Percentiles rank a stretch among this genome's conserved stretches.
Conservation (phyloP, 2,113 vertebrate genomes). For the Orycteropus afer region DNA sequence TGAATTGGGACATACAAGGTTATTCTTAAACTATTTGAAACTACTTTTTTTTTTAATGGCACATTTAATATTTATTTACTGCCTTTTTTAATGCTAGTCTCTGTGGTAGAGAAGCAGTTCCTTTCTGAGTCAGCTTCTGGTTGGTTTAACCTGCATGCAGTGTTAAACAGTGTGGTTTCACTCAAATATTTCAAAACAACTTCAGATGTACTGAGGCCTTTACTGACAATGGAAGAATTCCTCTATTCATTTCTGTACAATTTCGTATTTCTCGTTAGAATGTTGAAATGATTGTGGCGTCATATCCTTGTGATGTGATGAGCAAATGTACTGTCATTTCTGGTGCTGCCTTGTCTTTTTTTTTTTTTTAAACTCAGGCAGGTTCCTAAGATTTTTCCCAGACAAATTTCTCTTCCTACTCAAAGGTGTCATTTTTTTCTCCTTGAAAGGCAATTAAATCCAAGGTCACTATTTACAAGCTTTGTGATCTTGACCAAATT, state of each 20-base stretch:
- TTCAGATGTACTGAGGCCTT: neutral
- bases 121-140: conserved; percentile 25
- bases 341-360: neutral
- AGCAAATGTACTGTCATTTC: neutral
- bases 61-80: conserved; percentile 84
- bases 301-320: neutral
- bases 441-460: neutral
- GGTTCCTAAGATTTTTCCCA: neutral
- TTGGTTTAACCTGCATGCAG: neutral
- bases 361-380: neutral
- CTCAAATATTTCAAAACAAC: conserved; percentile 45
- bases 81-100: conserved; percentile 53
- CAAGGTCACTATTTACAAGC: neutral
- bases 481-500: neutral
- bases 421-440: neutral
- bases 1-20: conserved; percentile 92
- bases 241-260: neutral
- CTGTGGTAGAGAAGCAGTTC: conserved; percentile 54
- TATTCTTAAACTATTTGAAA: conserved; percentile 59
- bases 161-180: neutral
- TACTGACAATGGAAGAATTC: neutral
- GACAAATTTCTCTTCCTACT: conserved; percentile 1
- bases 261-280: neutral
- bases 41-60: conserved; percentile 39
- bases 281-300: neutral